phyloP scores from a whole-genome alignment of 2,113 vertebrate species.

The Channa argus region DNA sequence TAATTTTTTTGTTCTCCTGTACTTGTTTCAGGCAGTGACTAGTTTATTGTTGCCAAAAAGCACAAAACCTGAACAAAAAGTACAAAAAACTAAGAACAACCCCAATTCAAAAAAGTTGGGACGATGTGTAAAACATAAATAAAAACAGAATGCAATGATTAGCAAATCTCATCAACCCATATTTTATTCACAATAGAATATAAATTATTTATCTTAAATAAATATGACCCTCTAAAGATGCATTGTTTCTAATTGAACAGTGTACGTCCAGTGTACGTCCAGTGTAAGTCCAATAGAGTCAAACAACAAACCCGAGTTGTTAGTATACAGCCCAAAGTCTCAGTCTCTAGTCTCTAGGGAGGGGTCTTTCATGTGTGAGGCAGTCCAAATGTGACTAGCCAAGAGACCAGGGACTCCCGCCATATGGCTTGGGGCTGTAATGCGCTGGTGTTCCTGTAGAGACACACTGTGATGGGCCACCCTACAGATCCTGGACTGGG shows the following conservation, averaged over 20 bases:
- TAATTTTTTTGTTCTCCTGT: constrained; percentile 32
- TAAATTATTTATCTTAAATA: no score
- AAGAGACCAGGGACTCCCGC: constrained; percentile 36
- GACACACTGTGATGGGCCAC: constrained; percentile 28
- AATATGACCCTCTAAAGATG: not conserved
- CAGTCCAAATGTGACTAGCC: constrained; percentile 40
- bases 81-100: not conserved
- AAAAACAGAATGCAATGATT: no score
- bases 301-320: constrained; percentile 10
- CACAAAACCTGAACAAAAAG: not conserved
- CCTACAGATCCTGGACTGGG: constrained; percentile 34
- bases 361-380: constrained; percentile 16
- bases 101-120: no score
- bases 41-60: not conserved
- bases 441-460: constrained; percentile 39
- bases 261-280: no score
- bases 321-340: constrained; percentile 19
- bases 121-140: no score
- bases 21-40: constrained; percentile 11
- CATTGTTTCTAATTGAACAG: not conserved
- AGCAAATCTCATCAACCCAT: no score
- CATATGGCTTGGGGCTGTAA: constrained; percentile 48
- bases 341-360: constrained; percentile 26
- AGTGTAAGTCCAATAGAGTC: not conserved
- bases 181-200: no score